Conservation (phyloP, 1,140 invertebrate genomes). For the Danaus plexippus region DNA sequence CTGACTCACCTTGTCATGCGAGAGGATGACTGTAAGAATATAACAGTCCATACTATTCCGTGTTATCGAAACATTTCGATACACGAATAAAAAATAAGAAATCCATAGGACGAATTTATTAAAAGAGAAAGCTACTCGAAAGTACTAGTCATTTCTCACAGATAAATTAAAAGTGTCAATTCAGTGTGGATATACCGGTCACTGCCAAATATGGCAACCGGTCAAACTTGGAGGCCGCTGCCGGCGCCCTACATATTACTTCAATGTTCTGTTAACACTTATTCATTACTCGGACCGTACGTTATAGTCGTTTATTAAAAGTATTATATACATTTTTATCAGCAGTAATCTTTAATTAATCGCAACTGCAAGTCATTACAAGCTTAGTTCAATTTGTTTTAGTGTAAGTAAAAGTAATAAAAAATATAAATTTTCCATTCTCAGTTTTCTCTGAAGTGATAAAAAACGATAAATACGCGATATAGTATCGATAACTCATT, state of each 20-base stretch:
- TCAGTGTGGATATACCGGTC: conserved; percentile 55
- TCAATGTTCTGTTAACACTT: conserved; percentile 13
- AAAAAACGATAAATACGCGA: no score
- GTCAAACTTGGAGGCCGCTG: conserved; percentile 56
- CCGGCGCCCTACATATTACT: conserved; percentile 50
- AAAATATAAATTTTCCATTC: no score
- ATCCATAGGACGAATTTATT: conserved; percentile 1
- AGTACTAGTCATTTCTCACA: neutral
- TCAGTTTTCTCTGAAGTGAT: no score
- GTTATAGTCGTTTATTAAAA: no score
- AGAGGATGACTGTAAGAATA: conserved; percentile 43
- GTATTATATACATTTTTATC: conserved; percentile 2
- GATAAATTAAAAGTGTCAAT: conserved; percentile 46
- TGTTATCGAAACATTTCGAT: no score
- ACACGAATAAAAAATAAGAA: neutral
- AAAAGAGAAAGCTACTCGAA: conserved; percentile 3
- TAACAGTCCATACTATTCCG: conserved; percentile 24
- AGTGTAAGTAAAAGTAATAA: no score
- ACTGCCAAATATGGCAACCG: conserved; percentile 64
- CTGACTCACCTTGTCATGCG: conserved; percentile 30
- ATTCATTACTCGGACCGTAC: conserved; percentile 16
- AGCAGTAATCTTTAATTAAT: no score
- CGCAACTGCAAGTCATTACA: conserved; percentile 8
- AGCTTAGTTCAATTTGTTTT: no score
- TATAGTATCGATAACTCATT: no score